Evolutionary conservation across 2,797 vertebrate genomes (phyloP).

Genomic region (Chiloscyllium punctatum): DNA sequence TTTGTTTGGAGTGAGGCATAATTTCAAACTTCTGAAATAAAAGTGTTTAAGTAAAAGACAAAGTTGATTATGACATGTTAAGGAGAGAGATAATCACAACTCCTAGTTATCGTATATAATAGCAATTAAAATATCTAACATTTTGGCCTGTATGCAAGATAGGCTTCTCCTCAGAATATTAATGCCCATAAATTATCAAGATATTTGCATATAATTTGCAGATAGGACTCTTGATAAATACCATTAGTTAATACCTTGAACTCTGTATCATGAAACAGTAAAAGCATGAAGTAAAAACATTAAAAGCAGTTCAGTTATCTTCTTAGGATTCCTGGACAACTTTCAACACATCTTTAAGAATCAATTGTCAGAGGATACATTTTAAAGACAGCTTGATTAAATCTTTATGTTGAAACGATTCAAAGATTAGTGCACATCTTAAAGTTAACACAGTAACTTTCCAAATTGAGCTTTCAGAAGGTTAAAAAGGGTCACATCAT

Average conservation of each 20-base stretch:
- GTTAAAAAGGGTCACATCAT: not conserved
- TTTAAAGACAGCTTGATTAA: not conserved
- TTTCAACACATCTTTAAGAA: not conserved
- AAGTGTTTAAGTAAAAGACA: not conserved
- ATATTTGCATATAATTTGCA: not conserved
- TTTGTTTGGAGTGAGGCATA: not conserved
- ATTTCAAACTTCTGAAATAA: not conserved
- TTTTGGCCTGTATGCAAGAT: not conserved
- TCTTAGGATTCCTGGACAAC: no score
- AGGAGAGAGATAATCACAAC: not conserved
- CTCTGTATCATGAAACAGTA: not conserved
- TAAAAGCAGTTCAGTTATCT: not conserved
- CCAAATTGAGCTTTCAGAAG: constrained; percentile 9
- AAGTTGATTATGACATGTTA: not conserved
- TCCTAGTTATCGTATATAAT: not conserved
- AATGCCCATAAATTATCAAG: not conserved
- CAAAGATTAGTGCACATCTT: not conserved
- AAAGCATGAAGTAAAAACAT: no score
- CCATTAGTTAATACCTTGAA: not conserved
- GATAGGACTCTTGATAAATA: not conserved
- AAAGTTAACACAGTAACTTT: not conserved
- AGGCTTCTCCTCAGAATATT: not conserved
- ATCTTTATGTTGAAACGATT: not conserved
- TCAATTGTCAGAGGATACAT: not conserved
- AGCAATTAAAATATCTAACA: not conserved